Base-by-base conservation (phyloP, 2,888 invertebrate species). In the Drepanosiphum platanoidis region DNA sequence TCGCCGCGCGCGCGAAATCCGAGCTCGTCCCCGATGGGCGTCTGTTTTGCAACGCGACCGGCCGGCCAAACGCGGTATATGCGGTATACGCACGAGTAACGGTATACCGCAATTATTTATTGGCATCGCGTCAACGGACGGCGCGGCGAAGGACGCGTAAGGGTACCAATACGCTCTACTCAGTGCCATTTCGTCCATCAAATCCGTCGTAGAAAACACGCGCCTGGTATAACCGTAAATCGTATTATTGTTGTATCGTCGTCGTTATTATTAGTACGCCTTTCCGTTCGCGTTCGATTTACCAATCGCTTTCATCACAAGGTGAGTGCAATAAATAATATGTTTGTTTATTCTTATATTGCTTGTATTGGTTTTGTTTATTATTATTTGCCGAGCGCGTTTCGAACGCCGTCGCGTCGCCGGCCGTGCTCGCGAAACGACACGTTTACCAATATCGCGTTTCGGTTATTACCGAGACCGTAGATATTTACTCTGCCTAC, bases 101-200 rank as follows among this genome's bases (percentile, higher is more conserved):
- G 3, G 52, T 52, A 52, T n/a, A n/a, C n/a, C n/a, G n/a, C n/a
- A n/a, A n/a, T 36, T 74, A 61, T 42, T 71, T 46, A 18, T 84
- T 84, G 83, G 83, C 83, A 66, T 22, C 68, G 30, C 46, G 66
- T 68, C 83, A 84, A 68, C 66, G 18, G 70, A 52, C 72, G 71
- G 70, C 58, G 72, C 71, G 72, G 32, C 61, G 83, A 84, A 84
- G 83, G 83, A 84, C 83, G 75, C 75, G 42, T 30, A 75, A 84
- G 83, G 83, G 83, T 75, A 66, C 82, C 30, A n/a, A n/a, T 39
- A 52, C n/a, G 18, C 66, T 39, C 18, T 27, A 71, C 58, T 58
- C 83, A 84, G 83, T 84, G 83, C 83, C 83, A 77, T 84, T 84
- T 68, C 75, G 83, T 84, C 83, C 83, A 58, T 77, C 83, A 58